phyloP scores from a whole-genome alignment of 2,113 vertebrate species.

The Rutilus rutilus region DNA sequence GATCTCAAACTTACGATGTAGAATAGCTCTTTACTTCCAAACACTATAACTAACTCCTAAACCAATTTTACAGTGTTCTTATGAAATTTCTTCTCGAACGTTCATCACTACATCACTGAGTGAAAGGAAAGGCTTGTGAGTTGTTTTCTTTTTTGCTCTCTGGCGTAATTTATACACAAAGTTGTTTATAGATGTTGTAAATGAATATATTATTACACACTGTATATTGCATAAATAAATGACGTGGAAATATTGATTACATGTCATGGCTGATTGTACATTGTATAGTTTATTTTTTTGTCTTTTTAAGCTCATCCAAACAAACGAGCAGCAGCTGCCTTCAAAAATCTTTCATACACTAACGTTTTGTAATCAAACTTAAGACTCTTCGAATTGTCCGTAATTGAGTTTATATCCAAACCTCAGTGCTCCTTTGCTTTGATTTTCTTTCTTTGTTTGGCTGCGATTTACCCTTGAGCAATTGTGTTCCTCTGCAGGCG shows the following conservation, averaged over 20 bases:
- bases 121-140: constrained; percentile 24
- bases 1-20: background rate
- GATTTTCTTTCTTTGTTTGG: constrained; percentile 52
- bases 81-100: background rate
- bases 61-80: background rate
- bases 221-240: constrained; percentile 75
- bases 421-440: constrained; percentile 70
- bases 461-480: constrained; percentile 55
- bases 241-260: constrained; percentile 58
- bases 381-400: constrained; percentile 48
- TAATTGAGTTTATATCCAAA: constrained; percentile 73
- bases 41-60: constrained; percentile 45
- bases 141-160: constrained; percentile 56
- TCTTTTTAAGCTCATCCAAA: background rate
- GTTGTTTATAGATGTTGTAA: constrained; percentile 78
- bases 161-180: constrained; percentile 73
- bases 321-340: background rate
- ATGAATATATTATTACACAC: constrained; percentile 72
- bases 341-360: background rate
- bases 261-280: constrained; percentile 1
- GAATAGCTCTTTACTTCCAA: constrained; percentile 25
- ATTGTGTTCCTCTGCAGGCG: constrained; percentile 49
- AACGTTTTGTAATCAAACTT: constrained; percentile 9
- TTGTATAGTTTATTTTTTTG: background rate
- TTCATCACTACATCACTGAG: constrained; percentile 42